Conservation (phyloP, 64 coral and sea anemone genomes). For the Stylophora pistillata region DNA sequence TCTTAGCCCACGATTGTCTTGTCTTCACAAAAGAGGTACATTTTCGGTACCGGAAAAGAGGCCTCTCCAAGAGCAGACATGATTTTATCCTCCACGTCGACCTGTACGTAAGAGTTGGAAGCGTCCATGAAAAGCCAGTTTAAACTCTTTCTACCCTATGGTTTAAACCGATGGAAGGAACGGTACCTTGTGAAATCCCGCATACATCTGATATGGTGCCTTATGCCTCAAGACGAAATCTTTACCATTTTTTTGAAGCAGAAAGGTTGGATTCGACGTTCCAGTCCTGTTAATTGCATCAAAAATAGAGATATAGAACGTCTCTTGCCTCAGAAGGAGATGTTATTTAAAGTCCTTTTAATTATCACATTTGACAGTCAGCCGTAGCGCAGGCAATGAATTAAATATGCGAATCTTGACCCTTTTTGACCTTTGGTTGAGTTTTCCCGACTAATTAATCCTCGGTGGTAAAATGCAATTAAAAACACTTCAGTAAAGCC, state of each 20-base stretch:
- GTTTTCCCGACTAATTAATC: no score
- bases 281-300: neutral
- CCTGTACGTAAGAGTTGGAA: neutral
- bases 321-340: no score
- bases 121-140: neutral
- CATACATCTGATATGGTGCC: neutral
- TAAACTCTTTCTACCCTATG: neutral
- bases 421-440: no score
- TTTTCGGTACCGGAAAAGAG: conserved; percentile 32
- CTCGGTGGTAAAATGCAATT: no score
- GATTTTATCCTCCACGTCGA: conserved; percentile 24
- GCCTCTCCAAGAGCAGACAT: conserved; percentile 8
- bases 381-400: no score
- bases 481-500: no score
- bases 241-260: conserved; percentile 39
- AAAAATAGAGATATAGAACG: no score
- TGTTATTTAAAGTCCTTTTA: no score
- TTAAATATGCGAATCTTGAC: no score
- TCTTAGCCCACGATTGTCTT: conserved; percentile 35
- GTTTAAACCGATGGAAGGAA: no score
- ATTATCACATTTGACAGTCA: no score
- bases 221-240: conserved; percentile 34
- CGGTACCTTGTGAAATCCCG: neutral
- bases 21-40: conserved; percentile 38
- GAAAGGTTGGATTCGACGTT: conserved; percentile 18